A percentile compares a stretch with the other conserved stretches of the same genome.
Evolutionary conservation across 2,797 vertebrate species (phyloP).

Genomic region (Mycteria americana): DNA sequence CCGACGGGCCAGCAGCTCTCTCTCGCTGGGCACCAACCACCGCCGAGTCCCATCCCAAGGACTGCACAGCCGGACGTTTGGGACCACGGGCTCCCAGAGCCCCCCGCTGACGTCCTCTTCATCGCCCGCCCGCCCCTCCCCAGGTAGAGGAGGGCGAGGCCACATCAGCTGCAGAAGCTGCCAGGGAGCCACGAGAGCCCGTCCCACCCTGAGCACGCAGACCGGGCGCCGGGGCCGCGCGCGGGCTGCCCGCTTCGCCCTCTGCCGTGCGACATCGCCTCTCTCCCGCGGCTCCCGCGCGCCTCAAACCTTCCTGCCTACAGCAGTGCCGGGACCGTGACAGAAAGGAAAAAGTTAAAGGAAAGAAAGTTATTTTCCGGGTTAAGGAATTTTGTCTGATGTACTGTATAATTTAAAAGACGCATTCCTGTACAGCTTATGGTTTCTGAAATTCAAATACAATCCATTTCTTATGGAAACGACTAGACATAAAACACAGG

Average conservation of each 20-base stretch:
- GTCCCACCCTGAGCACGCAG: accelerated
- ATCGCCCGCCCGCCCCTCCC: background rate
- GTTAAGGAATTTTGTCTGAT: background rate
- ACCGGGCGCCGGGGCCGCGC: no score
- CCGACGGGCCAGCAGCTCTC: background rate
- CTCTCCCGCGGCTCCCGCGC: background rate
- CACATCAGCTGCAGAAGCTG: background rate
- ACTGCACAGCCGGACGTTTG: accelerated
- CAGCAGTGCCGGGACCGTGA: background rate
- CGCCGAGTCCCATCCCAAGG: background rate
- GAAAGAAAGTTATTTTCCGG: background rate
- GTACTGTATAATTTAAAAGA: background rate
- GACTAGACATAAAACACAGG: background rate
- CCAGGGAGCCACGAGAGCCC: background rate
- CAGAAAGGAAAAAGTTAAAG: background rate
- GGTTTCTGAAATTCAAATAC: conserved; percentile 35
- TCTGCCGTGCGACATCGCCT: accelerated
- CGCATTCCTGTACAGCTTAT: background rate
- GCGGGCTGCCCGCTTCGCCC: background rate
- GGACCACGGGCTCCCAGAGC: background rate
- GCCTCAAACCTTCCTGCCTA: background rate
- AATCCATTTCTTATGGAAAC: background rate
- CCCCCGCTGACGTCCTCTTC: background rate
- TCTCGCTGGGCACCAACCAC: background rate
- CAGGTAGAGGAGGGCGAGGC: background rate